Conservation (phyloP, 2,888 invertebrate genomes). For the Eugnorisma glareosa region DNA sequence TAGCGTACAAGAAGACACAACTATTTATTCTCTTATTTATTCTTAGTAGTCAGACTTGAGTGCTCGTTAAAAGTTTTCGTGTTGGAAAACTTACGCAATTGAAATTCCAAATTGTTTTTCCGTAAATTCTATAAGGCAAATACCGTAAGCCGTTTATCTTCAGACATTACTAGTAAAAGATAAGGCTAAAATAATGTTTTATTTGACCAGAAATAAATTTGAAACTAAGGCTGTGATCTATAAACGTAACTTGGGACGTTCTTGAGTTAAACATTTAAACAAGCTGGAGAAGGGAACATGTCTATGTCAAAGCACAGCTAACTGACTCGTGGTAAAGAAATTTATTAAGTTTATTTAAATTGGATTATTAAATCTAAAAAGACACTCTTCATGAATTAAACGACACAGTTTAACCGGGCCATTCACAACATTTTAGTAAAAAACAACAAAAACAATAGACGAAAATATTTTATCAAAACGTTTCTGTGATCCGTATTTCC, state of each 20-base stretch:
- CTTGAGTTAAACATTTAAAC: background rate
- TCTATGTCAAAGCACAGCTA: background rate
- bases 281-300: background rate
- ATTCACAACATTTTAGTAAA: background rate
- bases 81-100: slow-evolving; percentile 25
- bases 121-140: background rate
- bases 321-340: background rate
- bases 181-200: background rate
- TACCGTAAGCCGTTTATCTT: slow-evolving; percentile 1
- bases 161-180: background rate
- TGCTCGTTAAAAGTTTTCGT: slow-evolving; percentile 38
- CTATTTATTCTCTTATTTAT: background rate
- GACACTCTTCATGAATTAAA: background rate
- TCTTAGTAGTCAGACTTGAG: background rate
- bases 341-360: background rate
- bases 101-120: slow-evolving; percentile 25
- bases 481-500: slow-evolving; percentile 39
- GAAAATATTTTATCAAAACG: background rate
- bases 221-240: background rate
- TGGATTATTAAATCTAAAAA: background rate
- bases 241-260: background rate
- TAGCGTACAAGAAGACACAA: background rate
- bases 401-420: background rate
- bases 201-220: background rate
- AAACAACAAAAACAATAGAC: background rate